Evolutionary conservation across 2,888 invertebrate genomes (phyloP), one percentile per base, ranked within the genome.

Genomic region (Acheta domesticus): DNA sequence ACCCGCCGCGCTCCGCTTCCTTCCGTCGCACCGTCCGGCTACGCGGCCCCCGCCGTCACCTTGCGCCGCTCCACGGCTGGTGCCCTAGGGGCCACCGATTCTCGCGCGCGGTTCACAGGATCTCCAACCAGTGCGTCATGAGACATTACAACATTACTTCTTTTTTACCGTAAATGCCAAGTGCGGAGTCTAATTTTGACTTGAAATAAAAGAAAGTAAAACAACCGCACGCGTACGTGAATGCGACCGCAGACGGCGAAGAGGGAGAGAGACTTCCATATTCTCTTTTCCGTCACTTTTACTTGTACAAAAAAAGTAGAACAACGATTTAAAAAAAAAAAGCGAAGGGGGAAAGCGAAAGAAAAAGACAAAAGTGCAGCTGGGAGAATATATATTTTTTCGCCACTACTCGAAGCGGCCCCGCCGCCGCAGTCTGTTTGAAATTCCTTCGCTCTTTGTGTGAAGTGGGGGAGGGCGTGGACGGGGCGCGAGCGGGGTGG

Each of bases 361-460:
- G 62, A 62, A 62, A 62, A 62, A 62, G 62, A 62, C 62, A 62
- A 62, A 62, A 62, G 62, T 62, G 62, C 16, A 62, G 62, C 14
- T 62, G 16, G n/a, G 62, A 62, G 62, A 62, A 62, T 12, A 62
- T 62, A 62, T 62, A 62, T 62, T 62, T 62, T 62, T 62, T 36
- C 36, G n/a, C 62, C 62, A 62, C 62, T 62, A 62, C 62, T 62
- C n/a, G 62, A 62, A 62, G n/a, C 62, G n/a, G 8, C 11, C 3
- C 62, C 8, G 62, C 62, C 62, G 62, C 62, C 62, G n/a, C 62
- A 62, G 62, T 62, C 62, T 62, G 62, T 62, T 62, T 62, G 62
- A 62, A 62, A 62, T 62, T 62, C 62, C 62, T 62, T 62, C 62
- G 62, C 62, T 62, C 62, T 62, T 62, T 62, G 62, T 62, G 62